Base-by-base conservation (phyloP, 2,113 vertebrate species). In the Eudyptes chrysolophus region DNA sequence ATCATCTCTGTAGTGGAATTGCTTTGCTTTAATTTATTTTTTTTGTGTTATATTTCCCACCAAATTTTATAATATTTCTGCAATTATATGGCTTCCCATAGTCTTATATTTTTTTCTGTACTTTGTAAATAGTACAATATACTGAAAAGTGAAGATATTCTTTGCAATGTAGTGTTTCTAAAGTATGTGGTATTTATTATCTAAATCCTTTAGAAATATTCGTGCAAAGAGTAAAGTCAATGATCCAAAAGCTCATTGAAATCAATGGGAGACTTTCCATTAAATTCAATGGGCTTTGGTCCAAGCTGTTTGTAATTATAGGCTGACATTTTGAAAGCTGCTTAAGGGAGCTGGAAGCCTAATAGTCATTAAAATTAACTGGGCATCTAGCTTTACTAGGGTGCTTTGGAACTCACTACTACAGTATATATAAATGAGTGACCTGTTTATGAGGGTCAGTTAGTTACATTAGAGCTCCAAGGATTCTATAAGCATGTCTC, bases 271-370 rank as follows among this genome's bases (percentile, higher is more conserved):
- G 48, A 89, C 10, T 91, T 97, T 84, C 92, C 74, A 79, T 87
- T 96, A 95, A 90, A 90, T 91, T 95, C 89, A 76, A 36, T n/a
- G 57, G 92, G 92, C 69, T 82, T 89, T 78, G 20, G 5, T 96
- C 95, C 94, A 96, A 92, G 84, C 30, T 61, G 34, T 69, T 95
- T 84, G 83, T 54, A 95, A 96, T 97, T 93, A 96, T 30, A 91
- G 71, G 32, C 27, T 96, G 94, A 97, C 77, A 95, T 97, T 97
- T 95, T 95, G 82, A 95, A 81, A 93, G 83, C 93, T 87, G 92
- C 87, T 70, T 94, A 79, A 87, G 93, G 94, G 87, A 91, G 79
- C 21, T 76, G 89, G 87, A 87, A 97, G 65, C 26, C 79, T 95
- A 96, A 95, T 85, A 83, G 25, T 81, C 60, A 94, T 94, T 95